phyloP scores from a whole-genome alignment of 2,113 vertebrate genomes.

The Campylorhamphus procurvoides region DNA sequence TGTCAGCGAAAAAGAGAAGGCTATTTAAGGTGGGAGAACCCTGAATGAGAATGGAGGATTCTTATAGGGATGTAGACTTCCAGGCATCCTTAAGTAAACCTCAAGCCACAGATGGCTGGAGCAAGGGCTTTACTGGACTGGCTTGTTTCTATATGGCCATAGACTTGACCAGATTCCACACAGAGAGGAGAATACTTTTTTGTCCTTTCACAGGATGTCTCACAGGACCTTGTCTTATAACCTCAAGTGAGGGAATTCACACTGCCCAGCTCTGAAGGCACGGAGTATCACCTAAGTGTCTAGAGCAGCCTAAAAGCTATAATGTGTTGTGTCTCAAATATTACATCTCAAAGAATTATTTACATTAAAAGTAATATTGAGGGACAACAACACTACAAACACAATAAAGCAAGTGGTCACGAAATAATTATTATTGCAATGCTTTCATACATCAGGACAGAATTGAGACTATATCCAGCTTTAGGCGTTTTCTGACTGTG shows the following conservation, averaged over 20 bases:
- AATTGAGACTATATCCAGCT: background rate
- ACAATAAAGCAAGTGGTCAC: background rate
- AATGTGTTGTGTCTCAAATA: background rate
- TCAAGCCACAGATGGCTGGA: background rate
- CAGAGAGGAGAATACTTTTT: background rate
- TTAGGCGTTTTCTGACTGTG: background rate
- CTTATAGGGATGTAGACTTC: background rate
- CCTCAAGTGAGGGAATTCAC: background rate
- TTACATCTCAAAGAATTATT: background rate
- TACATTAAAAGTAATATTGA: background rate
- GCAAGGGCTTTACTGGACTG: background rate
- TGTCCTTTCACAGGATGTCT: background rate
- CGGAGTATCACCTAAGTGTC: background rate
- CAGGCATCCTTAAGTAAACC: background rate
- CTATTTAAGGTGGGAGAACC: background rate
- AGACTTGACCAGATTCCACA: background rate
- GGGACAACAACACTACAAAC: background rate
- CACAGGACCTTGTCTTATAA: background rate
- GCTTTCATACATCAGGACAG: background rate
- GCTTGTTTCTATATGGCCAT: background rate
- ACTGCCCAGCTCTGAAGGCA: background rate
- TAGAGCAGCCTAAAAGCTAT: background rate
- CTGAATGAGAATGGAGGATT: background rate
- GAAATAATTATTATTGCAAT: background rate
- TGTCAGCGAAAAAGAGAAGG: background rate